Conservation (phyloP, 2,797 vertebrate genomes). For the Sebastiscus albofasciatus region DNA sequence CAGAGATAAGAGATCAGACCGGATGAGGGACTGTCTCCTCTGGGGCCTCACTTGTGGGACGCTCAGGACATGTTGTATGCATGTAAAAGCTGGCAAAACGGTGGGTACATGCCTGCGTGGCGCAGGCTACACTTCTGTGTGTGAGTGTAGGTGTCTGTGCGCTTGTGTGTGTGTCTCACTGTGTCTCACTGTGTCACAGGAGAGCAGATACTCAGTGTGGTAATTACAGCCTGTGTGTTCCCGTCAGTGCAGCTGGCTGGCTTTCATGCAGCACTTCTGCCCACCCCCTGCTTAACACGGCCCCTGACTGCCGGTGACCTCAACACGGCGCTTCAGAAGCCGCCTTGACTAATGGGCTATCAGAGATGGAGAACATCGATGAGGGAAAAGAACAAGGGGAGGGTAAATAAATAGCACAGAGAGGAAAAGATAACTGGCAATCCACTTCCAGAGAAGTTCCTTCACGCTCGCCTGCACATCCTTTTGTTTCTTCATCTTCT, state of each 20-base stretch:
- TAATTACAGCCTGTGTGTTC: constrained; percentile 72
- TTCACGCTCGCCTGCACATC: not conserved
- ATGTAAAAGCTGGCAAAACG: not conserved
- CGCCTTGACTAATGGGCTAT: constrained; percentile 51
- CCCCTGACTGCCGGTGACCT: constrained; percentile 57
- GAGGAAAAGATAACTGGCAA: not conserved
- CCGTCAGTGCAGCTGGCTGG: constrained; percentile 46
- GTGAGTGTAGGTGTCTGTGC: not conserved
- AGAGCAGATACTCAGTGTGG: constrained; percentile 37
- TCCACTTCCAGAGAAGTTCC: constrained; percentile 1
- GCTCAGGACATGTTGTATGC: constrained; percentile 8
- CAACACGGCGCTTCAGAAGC: constrained; percentile 24
- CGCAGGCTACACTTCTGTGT: not conserved
- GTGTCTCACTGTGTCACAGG: constrained; percentile 14
- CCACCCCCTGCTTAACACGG: constrained; percentile 49
- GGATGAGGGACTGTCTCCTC: constrained; percentile 1
- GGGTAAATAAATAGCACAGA: constrained; percentile 1
- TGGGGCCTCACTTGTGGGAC: constrained; percentile 10
- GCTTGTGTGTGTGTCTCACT: constrained; percentile 5
- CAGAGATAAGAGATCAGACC: constrained; percentile 38
- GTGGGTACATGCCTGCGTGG: not conserved
- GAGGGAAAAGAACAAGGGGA: not conserved
- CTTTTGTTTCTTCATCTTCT: not conserved
- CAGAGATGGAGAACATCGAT: constrained; percentile 27
- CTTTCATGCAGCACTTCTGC: constrained; percentile 44